Conservation (phyloP, 2,113 vertebrate genomes). For the Rhineura floridana region DNA sequence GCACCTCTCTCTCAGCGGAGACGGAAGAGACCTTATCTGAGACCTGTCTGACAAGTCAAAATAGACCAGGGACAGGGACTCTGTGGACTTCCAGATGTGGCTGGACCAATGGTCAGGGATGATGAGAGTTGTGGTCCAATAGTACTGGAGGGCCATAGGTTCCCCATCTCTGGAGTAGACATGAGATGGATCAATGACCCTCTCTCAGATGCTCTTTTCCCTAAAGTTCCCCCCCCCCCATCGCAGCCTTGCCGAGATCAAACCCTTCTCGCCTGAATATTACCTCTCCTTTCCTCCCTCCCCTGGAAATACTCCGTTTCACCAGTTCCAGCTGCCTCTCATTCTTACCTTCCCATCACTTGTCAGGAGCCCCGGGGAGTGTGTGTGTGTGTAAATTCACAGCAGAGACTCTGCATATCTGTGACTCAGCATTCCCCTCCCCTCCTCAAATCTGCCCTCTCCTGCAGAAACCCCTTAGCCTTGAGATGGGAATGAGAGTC, state of each 20-base stretch:
- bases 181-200: neutral
- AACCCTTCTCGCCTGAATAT: neutral
- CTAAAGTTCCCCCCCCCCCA: neutral
- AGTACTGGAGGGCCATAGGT: neutral
- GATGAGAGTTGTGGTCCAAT: neutral
- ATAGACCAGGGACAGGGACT: neutral
- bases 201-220: neutral
- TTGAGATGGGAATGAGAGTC: too few species aligned
- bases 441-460: neutral
- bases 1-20: neutral
- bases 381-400: rapidly evolving
- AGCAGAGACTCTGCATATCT: neutral
- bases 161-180: neutral
- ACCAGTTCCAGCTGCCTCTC: neutral
- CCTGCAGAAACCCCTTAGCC: neutral
- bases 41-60: too few species aligned
- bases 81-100: neutral
- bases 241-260: neutral
- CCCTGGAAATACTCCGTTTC: neutral
- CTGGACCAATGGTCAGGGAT: neutral
- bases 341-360: neutral
- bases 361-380: neutral
- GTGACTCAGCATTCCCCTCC: conserved; percentile 50
- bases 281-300: neutral
- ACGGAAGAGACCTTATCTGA: too few species aligned